These are phyloP conservation scores for Drosophila burlai DNA, from an alignment of 1,140 invertebrate genomes.

Conservation along the genomic window DNA sequence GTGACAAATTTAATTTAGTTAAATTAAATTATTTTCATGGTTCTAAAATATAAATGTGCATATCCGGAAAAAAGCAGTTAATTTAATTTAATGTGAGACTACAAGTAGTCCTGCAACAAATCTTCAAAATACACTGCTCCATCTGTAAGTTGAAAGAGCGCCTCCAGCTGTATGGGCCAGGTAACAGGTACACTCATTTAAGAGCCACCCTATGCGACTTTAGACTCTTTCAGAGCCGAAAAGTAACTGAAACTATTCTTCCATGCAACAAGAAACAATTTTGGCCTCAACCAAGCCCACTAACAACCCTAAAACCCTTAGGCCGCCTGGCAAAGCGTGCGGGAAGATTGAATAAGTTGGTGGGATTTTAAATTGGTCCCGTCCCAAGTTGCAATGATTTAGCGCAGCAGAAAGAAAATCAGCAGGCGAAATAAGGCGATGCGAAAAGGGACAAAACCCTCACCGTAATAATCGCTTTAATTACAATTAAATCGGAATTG, in stretches of 20 bases:
- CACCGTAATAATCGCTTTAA: slow-evolving; percentile 67
- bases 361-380: slow-evolving; percentile 51
- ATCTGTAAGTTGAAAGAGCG: background rate
- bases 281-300: background rate
- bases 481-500: slow-evolving; percentile 66
- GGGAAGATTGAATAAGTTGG: slow-evolving; percentile 59
- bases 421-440: background rate
- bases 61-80: background rate
- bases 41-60: background rate
- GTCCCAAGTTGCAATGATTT: slow-evolving; percentile 46
- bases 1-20: too few species aligned
- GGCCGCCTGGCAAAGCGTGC: slow-evolving; percentile 30
- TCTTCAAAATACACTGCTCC: background rate
- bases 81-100: background rate
- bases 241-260: slow-evolving; percentile 14
- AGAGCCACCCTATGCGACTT: background rate
- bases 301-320: slow-evolving; percentile 36
- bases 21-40: background rate
- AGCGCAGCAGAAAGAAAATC: slow-evolving; percentile 23
- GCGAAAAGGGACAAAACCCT: slow-evolving; percentile 5
- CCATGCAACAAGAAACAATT: slow-evolving; percentile 30
- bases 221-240: background rate
- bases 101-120: background rate
- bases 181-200: background rate
- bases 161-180: background rate